Evolutionary conservation across 2,797 vertebrate genomes (phyloP).

Genomic region (Rhadinocentrus ornatus): DNA sequence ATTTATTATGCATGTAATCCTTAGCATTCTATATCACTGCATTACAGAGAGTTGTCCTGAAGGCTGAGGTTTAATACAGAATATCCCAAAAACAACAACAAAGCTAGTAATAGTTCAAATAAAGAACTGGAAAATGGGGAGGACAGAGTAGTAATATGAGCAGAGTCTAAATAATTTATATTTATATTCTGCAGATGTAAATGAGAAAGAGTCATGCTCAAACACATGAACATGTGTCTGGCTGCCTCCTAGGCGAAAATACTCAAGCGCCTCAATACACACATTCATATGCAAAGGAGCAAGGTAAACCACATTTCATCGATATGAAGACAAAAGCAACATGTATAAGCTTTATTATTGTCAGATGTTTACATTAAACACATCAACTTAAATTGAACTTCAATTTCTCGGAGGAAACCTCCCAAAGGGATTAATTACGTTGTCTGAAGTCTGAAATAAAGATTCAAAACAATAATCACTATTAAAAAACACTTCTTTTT

Average conservation of each 20-base stretch:
- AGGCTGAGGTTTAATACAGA: neutral
- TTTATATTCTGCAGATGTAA: slow-evolving; percentile 20
- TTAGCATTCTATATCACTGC: neutral
- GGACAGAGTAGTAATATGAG: slow-evolving; percentile 20
- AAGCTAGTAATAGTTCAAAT: neutral
- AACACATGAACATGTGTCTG: slow-evolving; percentile 64
- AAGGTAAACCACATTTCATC: no score
- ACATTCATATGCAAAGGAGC: neutral
- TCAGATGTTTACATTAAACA: neutral
- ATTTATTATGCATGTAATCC: neutral
- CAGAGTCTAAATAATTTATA: slow-evolving; percentile 53
- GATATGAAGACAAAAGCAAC: neutral
- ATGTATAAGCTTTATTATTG: neutral
- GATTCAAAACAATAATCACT: neutral
- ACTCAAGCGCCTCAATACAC: slow-evolving; percentile 38
- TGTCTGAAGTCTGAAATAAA: neutral
- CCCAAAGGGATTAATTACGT: no score
- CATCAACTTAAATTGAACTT: no score
- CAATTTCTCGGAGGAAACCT: no score
- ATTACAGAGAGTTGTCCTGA: neutral
- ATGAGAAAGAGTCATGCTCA: slow-evolving; percentile 45
- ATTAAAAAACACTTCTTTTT: no score
- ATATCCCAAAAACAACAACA: neutral
- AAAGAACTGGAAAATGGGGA: neutral
- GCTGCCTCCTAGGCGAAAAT: slow-evolving; percentile 75